A percentile compares a stretch with the other conserved stretches of the same genome.
phyloP scores from a whole-genome alignment of 2,797 vertebrate species.

The Rhinophrynus dorsalis region DNA sequence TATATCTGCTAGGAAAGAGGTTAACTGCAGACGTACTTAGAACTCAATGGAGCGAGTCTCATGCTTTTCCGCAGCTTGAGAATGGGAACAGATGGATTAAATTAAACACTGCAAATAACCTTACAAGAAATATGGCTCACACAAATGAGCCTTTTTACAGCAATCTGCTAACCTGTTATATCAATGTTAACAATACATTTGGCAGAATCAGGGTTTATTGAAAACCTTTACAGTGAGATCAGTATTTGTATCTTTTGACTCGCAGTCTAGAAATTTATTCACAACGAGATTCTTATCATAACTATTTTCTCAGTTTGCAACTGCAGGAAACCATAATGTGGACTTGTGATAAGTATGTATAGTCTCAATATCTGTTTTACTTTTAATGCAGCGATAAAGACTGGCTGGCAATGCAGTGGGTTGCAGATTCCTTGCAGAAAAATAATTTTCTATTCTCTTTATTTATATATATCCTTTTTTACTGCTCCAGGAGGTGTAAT shows the following conservation, averaged over 20 bases:
- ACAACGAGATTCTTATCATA: background rate
- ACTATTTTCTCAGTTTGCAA: background rate
- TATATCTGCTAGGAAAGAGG: constrained; percentile 23
- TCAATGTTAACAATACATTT: constrained; percentile 34
- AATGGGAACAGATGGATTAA: constrained; percentile 37
- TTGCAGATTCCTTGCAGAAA: no score
- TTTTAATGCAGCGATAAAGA: no score
- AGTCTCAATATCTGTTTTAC: no score
- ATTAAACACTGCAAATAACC: constrained; percentile 34
- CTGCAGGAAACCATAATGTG: background rate
- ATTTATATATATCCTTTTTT: no score
- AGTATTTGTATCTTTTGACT: background rate
- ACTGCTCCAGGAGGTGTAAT: no score
- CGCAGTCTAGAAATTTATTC: constrained; percentile 2
- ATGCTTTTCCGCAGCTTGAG: constrained; percentile 26
- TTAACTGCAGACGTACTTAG: constrained; percentile 20
- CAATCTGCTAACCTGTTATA: constrained; percentile 48
- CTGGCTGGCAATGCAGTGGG: no score
- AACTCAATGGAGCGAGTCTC: constrained; percentile 19
- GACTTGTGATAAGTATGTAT: background rate
- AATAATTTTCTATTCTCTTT: no score
- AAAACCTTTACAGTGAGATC: background rate
- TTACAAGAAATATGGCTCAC: constrained; percentile 44
- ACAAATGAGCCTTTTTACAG: constrained; percentile 43
- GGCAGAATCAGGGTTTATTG: background rate